These are phyloP conservation scores for Drosophila seclusa DNA, from an alignment of 2,888 invertebrate species.

Conservation along the genomic window DNA sequence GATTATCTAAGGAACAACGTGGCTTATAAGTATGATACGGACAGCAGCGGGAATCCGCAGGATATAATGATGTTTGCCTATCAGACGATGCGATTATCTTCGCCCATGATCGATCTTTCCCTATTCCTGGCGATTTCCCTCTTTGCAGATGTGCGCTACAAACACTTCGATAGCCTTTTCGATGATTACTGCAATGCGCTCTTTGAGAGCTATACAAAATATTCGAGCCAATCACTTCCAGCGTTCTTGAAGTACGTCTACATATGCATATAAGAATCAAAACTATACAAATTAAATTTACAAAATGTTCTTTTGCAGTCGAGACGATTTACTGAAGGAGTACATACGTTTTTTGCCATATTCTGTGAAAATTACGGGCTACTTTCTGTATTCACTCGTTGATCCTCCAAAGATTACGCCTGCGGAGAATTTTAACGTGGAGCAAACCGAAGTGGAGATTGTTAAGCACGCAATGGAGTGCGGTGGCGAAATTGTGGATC, in stretches of 20 bases:
- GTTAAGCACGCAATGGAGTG: slow-evolving; percentile 42
- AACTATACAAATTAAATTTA: neutral
- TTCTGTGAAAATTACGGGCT: slow-evolving; percentile 62
- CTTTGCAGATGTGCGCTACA: slow-evolving; percentile 73
- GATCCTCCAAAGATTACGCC: slow-evolving; percentile 54
- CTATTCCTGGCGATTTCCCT: slow-evolving; percentile 79
- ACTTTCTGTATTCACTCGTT: slow-evolving; percentile 75
- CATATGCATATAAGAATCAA: neutral
- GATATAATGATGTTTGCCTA: slow-evolving; percentile 84
- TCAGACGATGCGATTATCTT: slow-evolving; percentile 82
- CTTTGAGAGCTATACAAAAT: slow-evolving; percentile 42
- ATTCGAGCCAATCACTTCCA: slow-evolving; percentile 62
- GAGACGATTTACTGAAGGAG: slow-evolving; percentile 76
- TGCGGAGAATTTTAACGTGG: slow-evolving; percentile 54
- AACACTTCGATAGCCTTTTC: slow-evolving; percentile 80
- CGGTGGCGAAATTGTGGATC: slow-evolving; percentile 81
- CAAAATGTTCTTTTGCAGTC: slow-evolving; percentile 55
- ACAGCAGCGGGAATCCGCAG: slow-evolving; percentile 55
- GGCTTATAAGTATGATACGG: slow-evolving; percentile 80
- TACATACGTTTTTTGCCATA: slow-evolving; percentile 80
- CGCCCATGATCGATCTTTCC: slow-evolving; percentile 83
- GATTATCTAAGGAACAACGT: slow-evolving; percentile 84
- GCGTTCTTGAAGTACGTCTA: slow-evolving; percentile 70
- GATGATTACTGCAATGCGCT: slow-evolving; percentile 76
- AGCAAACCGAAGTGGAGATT: slow-evolving; percentile 46